Conservation (phyloP, 2,888 invertebrate species). For the Euphydryas editha region DNA sequence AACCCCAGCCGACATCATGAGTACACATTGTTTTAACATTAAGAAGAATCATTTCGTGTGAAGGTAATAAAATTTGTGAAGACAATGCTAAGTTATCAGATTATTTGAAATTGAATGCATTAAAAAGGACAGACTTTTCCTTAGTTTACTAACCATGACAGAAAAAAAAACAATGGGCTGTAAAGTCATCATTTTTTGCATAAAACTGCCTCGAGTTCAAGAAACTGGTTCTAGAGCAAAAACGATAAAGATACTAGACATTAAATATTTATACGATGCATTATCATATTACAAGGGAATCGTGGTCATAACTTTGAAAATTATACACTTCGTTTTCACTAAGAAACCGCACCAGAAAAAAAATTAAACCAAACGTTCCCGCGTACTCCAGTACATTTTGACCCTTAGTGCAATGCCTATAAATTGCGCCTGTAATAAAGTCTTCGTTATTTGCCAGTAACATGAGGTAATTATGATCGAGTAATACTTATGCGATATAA, state of each 20-base stretch:
- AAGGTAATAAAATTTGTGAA: slow-evolving; percentile 14
- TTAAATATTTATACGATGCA: slow-evolving; percentile 80
- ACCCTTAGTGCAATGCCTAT: slow-evolving; percentile 46
- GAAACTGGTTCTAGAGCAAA: slow-evolving; percentile 75
- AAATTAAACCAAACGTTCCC: slow-evolving; percentile 30
- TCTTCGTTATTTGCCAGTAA: slow-evolving; percentile 35
- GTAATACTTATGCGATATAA: slow-evolving; percentile 56
- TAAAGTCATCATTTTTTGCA: slow-evolving; percentile 61
- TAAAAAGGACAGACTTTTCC: slow-evolving; percentile 28
- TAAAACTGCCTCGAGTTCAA: slow-evolving; percentile 59
- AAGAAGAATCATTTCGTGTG: slow-evolving; percentile 19
- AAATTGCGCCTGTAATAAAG: slow-evolving; percentile 43
- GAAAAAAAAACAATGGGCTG: slow-evolving; percentile 61
- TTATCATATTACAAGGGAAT: slow-evolving; percentile 82
- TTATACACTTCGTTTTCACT: slow-evolving; percentile 80
- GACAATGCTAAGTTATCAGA: slow-evolving; percentile 23
- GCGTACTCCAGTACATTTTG: slow-evolving; percentile 37
- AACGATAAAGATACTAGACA: slow-evolving; percentile 75
- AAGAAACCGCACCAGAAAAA: slow-evolving; percentile 55
- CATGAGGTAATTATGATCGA: slow-evolving; percentile 46
- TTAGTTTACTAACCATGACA: slow-evolving; percentile 47
- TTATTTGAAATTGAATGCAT: slow-evolving; percentile 18
- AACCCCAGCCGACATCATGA: slow-evolving; percentile 24
- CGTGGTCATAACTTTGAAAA: slow-evolving; percentile 80
- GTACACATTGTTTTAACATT: slow-evolving; percentile 34